Conservation (phyloP, 2,113 vertebrate species). For the Thomomys bottae region DNA sequence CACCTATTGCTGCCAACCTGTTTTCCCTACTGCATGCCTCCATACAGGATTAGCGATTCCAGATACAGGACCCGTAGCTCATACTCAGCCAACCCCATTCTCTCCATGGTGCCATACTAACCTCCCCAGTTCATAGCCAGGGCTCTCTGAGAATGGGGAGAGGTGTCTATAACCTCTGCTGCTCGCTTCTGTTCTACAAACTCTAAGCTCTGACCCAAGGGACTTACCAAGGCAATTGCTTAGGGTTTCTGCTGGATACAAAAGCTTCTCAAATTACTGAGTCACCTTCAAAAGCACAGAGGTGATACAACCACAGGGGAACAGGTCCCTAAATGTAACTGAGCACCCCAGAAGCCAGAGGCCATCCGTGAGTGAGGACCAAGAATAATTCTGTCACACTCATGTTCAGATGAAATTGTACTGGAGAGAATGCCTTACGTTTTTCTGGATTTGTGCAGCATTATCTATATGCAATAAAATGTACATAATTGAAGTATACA, state of each 20-base stretch:
- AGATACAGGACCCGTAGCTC: neutral
- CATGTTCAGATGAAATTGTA: neutral
- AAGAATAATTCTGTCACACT: accelerated
- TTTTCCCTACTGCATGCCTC: neutral
- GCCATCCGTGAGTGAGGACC: too few species aligned
- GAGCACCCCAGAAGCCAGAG: neutral
- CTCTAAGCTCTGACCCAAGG: neutral
- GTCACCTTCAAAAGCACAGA: neutral
- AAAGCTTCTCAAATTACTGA: neutral
- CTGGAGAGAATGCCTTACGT: neutral
- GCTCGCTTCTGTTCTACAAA: neutral
- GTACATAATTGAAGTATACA: neutral
- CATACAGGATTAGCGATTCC: neutral
- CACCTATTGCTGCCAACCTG: neutral
- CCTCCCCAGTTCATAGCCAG: neutral
- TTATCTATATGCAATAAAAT: neutral
- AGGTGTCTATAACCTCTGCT: neutral
- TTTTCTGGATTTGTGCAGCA: neutral
- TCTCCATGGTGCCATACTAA: too few species aligned
- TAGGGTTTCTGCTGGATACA: neutral
- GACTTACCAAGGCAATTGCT: neutral
- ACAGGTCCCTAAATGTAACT: neutral
- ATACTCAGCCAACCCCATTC: neutral
- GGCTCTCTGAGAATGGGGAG: neutral
- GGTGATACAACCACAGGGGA: accelerated